A percentile compares a stretch with the other conserved stretches of the same genome.
Evolutionary conservation across 1,140 invertebrate species (phyloP).

Genomic region (Halictus rubicundus): DNA sequence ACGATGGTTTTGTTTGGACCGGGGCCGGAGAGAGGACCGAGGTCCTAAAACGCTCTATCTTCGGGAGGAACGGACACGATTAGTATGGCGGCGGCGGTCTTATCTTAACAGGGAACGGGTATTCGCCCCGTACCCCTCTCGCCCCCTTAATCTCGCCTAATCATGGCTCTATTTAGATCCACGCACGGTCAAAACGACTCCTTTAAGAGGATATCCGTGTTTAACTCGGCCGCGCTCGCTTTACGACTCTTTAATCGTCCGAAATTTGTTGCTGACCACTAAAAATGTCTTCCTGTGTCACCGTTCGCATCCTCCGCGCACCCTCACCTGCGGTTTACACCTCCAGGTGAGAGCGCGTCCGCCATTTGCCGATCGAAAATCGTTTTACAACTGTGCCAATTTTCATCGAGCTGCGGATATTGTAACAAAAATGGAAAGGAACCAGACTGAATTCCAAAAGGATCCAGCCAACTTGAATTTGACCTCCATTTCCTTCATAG

Average conservation of each 20-base stretch:
- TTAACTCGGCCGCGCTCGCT: slow-evolving; percentile 63
- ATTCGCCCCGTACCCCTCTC: slow-evolving; percentile 50
- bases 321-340: too few relatives aligned
- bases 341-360: too few relatives aligned
- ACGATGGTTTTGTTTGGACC: slow-evolving; percentile 17
- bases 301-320: slow-evolving; percentile 36
- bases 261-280: slow-evolving; percentile 69
- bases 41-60: slow-evolving; percentile 63
- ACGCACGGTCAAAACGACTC: slow-evolving; percentile 50
- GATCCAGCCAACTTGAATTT: too few relatives aligned
- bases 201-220: slow-evolving; percentile 77
- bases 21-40: neutral
- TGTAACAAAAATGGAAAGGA: too few relatives aligned
- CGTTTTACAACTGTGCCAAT: too few relatives aligned
- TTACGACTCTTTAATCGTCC: slow-evolving; percentile 71
- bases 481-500: too few relatives aligned
- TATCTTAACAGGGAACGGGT: slow-evolving; percentile 73
- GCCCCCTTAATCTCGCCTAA: slow-evolving; percentile 58
- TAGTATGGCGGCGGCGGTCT: slow-evolving; percentile 68
- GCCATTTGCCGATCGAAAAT: too few relatives aligned
- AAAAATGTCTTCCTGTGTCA: slow-evolving; percentile 52
- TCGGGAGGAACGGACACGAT: slow-evolving; percentile 59
- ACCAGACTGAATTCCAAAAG: too few relatives aligned
- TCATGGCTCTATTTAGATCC: slow-evolving; percentile 75
- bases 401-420: too few relatives aligned